These are phyloP conservation scores for Stichodactyla helianthus DNA, from an alignment of 64 coral and sea anemone genomes.

Conservation along the genomic window DNA sequence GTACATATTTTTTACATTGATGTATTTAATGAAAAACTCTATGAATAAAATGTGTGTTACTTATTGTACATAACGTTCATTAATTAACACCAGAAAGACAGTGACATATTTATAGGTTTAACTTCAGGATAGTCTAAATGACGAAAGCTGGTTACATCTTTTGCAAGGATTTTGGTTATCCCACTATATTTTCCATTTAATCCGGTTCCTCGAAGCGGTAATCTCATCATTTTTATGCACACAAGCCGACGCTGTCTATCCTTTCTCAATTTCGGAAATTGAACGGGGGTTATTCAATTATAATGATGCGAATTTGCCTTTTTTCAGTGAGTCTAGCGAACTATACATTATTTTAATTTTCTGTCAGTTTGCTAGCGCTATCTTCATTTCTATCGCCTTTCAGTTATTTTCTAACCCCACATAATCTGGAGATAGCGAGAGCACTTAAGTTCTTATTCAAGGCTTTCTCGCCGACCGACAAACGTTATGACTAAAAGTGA, in stretches of 20 bases:
- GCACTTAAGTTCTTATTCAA: constrained; percentile 9
- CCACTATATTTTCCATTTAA: too few relatives aligned
- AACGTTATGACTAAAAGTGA: background rate
- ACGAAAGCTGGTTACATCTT: too few relatives aligned
- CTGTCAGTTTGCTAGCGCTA: background rate
- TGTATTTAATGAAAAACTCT: too few relatives aligned
- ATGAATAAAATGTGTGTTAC: too few relatives aligned
- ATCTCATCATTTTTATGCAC: background rate
- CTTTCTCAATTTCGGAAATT: background rate
- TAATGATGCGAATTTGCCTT: background rate
- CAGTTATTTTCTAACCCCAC: background rate
- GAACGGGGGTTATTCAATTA: background rate
- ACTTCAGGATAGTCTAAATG: too few relatives aligned
- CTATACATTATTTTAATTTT: background rate
- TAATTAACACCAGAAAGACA: too few relatives aligned
- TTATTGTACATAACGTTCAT: too few relatives aligned
- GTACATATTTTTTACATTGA: too few relatives aligned
- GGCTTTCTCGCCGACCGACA: background rate
- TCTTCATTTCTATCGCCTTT: background rate
- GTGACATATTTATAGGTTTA: too few relatives aligned
- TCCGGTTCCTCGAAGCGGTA: too few relatives aligned
- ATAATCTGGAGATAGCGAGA: background rate
- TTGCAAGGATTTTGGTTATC: too few relatives aligned
- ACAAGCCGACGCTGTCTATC: too few relatives aligned
- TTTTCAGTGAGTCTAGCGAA: background rate